A percentile compares a stretch with the other conserved stretches of the same genome.
Evolutionary conservation across 1,140 invertebrate species (phyloP).

Genomic region (Drosophila triauraria): DNA sequence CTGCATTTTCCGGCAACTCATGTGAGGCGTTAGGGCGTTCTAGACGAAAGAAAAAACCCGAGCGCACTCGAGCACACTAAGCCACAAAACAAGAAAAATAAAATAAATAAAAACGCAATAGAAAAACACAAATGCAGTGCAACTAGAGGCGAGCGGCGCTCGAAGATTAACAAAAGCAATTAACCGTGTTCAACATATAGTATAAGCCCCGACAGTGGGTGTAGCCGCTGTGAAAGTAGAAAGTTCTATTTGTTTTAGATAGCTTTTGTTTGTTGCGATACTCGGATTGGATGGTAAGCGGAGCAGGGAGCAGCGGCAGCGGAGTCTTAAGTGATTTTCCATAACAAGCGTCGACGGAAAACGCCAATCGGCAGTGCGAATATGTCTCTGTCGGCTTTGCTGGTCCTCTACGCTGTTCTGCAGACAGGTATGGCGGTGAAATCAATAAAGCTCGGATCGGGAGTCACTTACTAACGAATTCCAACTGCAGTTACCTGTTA

Average conservation of each 20-base stretch:
- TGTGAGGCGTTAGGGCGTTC: constrained; percentile 7
- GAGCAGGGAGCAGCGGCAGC: constrained; percentile 21
- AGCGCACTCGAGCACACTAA: constrained; percentile 3
- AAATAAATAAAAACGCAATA: constrained; percentile 56
- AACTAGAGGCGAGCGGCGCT: constrained; percentile 4
- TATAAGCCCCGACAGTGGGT: constrained; percentile 25
- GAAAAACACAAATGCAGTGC: constrained; percentile 40
- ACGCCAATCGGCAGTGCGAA: constrained; percentile 46
- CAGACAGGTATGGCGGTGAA: constrained; percentile 52
- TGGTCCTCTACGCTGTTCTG: constrained; percentile 47
- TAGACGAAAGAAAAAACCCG: not conserved
- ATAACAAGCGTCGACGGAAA: constrained; percentile 45
- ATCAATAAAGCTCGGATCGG: constrained; percentile 29
- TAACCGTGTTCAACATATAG: constrained; percentile 29
- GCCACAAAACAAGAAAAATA: constrained; percentile 22
- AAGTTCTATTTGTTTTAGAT: constrained; percentile 37
- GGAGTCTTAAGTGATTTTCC: constrained; percentile 47
- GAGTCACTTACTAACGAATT: constrained; percentile 9
- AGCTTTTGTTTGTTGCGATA: constrained; percentile 38
- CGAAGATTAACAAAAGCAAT: constrained; percentile 26
- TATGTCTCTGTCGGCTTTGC: constrained; percentile 44
- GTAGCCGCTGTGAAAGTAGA: constrained; percentile 22
- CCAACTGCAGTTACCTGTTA: constrained; percentile 49
- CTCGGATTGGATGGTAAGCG: constrained; percentile 17
- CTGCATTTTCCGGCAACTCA: not conserved